A percentile compares a stretch with the other conserved stretches of the same genome.
phyloP scores from a whole-genome alignment of 2,888 invertebrate genomes.

The Pterostichus madidus region DNA sequence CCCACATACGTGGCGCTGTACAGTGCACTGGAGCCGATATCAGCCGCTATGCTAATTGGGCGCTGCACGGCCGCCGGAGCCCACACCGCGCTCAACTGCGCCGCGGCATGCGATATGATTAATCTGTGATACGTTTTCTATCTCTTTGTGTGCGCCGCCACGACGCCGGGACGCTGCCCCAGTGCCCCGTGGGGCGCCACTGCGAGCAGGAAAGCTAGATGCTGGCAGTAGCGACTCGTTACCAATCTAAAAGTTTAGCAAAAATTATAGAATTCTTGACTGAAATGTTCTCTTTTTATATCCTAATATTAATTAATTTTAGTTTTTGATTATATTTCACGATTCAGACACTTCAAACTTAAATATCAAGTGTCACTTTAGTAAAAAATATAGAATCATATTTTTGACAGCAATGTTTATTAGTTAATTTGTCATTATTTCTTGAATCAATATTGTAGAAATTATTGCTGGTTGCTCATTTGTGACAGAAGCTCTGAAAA shows the following conservation, averaged over 20 bases:
- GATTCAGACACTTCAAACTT: too few species aligned
- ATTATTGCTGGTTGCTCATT: too few species aligned
- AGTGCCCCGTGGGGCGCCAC: slow-evolving; percentile 53
- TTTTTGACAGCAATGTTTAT: too few species aligned
- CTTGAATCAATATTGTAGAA: too few species aligned
- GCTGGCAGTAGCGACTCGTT: slow-evolving; percentile 4
- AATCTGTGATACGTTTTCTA: slow-evolving; percentile 75
- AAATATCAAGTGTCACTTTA: too few species aligned
- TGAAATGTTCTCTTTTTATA: too few species aligned
- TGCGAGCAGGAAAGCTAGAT: background rate
- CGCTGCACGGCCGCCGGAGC: slow-evolving; percentile 69
- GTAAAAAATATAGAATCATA: too few species aligned
- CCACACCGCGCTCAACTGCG: slow-evolving; percentile 40
- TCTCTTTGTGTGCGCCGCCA: slow-evolving; percentile 74
- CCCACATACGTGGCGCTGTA: background rate
- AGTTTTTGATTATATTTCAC: too few species aligned
- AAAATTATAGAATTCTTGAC: too few species aligned
- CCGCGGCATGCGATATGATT: slow-evolving; percentile 77
- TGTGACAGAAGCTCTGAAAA: too few species aligned
- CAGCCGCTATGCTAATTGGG: slow-evolving; percentile 55
- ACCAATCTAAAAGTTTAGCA: background rate
- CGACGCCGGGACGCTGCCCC: slow-evolving; percentile 40
- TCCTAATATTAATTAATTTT: too few species aligned
- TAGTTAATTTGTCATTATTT: too few species aligned
- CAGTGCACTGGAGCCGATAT: background rate